These are phyloP conservation scores for Sinocyclocheilus anophthalmus DNA, from an alignment of 2,113 vertebrate genomes.

Conservation along the genomic window DNA sequence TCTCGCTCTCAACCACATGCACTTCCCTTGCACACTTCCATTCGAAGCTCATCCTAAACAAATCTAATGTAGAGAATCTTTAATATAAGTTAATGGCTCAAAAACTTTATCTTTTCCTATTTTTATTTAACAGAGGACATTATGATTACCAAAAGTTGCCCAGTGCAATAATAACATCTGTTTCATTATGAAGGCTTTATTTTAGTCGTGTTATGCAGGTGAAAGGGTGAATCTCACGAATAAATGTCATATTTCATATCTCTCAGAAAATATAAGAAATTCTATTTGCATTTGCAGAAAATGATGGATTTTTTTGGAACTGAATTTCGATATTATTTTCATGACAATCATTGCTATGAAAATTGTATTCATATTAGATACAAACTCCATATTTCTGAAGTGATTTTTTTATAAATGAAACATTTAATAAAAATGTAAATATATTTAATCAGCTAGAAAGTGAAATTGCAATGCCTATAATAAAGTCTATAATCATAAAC, in stretches of 20 bases:
- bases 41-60: slow-evolving; percentile 14
- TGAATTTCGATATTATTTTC: background rate
- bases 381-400: background rate
- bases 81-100: background rate
- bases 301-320: background rate
- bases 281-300: background rate
- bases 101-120: background rate
- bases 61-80: slow-evolving; percentile 21
- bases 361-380: too few species aligned
- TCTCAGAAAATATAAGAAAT: background rate
- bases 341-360: background rate
- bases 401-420: background rate
- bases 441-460: background rate
- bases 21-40: slow-evolving; percentile 35
- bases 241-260: background rate
- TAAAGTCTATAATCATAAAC: background rate
- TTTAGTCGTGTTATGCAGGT: slow-evolving; percentile 22
- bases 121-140: slow-evolving; percentile 44
- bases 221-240: slow-evolving; percentile 2
- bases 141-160: slow-evolving; percentile 64
- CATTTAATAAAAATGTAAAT: too few species aligned
- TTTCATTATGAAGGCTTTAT: slow-evolving; percentile 34
- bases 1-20: slow-evolving; percentile 5
- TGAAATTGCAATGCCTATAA: background rate
- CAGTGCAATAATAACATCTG: slow-evolving; percentile 36